Percentiles rank a stretch among this genome's conserved stretches.
These are phyloP conservation scores for Microctonus hyperodae DNA, from an alignment of 2,888 invertebrate species.

Conservation along the genomic window DNA sequence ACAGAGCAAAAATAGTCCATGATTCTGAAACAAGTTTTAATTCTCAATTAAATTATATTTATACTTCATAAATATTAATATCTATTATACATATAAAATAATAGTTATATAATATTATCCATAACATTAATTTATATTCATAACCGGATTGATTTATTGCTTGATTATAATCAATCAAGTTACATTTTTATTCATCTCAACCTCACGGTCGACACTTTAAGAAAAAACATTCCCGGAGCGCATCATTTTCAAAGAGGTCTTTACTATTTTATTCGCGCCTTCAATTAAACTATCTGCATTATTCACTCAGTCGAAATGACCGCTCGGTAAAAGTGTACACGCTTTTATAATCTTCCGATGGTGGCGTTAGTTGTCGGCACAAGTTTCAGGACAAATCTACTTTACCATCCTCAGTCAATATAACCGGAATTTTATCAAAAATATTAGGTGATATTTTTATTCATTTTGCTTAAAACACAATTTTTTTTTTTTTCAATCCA, in stretches of 20 bases:
- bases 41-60: not conserved
- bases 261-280: not conserved
- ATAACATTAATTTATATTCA: not conserved
- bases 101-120: not conserved
- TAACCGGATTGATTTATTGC: slow-evolving; percentile 30
- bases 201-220: slow-evolving; percentile 38
- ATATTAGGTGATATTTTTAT: not conserved
- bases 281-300: slow-evolving; percentile 13
- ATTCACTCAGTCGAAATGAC: not conserved
- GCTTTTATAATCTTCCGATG: not conserved
- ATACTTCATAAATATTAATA: not conserved
- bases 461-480: no score
- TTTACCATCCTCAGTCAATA: slow-evolving; percentile 30
- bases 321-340: not conserved
- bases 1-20: slow-evolving; percentile 25
- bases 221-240: slow-evolving; percentile 35
- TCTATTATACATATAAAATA: not conserved
- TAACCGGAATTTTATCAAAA: not conserved
- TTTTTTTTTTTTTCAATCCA: no score
- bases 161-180: slow-evolving; percentile 12
- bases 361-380: slow-evolving; percentile 33
- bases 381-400: not conserved
- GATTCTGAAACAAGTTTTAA: slow-evolving; percentile 29
- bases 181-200: slow-evolving; percentile 4
- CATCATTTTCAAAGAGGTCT: slow-evolving; percentile 32